Evolutionary conservation across 2,113 vertebrate species (phyloP).

Genomic region (Erythrolamprus reginae): DNA sequence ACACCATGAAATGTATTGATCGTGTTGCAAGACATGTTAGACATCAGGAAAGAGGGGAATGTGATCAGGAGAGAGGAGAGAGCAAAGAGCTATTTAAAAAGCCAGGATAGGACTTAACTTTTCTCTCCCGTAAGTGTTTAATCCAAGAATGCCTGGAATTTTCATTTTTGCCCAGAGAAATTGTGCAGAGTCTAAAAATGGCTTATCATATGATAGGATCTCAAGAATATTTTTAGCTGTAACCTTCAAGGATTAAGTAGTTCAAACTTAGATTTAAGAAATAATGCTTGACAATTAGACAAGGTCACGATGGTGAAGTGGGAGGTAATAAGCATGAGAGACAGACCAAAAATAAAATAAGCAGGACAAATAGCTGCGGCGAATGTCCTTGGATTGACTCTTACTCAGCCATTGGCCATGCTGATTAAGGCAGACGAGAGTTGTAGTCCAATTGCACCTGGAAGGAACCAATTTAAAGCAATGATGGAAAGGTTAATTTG

Average conservation of each 20-base stretch:
- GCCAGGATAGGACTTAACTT: neutral
- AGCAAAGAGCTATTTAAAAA: conserved; percentile 16
- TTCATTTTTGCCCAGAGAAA: conserved; percentile 5
- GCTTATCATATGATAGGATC: neutral
- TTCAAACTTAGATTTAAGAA: conserved; percentile 24
- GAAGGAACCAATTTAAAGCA: neutral
- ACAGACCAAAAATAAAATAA: neutral
- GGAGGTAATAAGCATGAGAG: neutral
- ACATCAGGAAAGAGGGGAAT: neutral
- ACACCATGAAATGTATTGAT: conserved; percentile 39
- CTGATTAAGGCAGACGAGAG: neutral
- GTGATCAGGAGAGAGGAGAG: conserved; percentile 4
- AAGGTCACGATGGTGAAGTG: neutral
- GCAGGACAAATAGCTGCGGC: neutral
- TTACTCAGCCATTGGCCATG: neutral
- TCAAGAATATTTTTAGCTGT: neutral
- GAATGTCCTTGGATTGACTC: neutral
- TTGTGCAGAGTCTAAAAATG: conserved; percentile 5
- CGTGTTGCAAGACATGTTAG: conserved; percentile 21
- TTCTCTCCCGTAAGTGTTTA: neutral
- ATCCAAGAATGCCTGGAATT: conserved; percentile 5
- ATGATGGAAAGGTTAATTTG: neutral
- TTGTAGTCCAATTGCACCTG: neutral
- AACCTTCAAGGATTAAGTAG: conserved; percentile 19
- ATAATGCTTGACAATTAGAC: conserved; percentile 17